A percentile compares a stretch with the other conserved stretches of the same genome.
These are phyloP conservation scores for Halotydeus destructor DNA, from an alignment of 1,140 invertebrate species.

Conservation along the genomic window DNA sequence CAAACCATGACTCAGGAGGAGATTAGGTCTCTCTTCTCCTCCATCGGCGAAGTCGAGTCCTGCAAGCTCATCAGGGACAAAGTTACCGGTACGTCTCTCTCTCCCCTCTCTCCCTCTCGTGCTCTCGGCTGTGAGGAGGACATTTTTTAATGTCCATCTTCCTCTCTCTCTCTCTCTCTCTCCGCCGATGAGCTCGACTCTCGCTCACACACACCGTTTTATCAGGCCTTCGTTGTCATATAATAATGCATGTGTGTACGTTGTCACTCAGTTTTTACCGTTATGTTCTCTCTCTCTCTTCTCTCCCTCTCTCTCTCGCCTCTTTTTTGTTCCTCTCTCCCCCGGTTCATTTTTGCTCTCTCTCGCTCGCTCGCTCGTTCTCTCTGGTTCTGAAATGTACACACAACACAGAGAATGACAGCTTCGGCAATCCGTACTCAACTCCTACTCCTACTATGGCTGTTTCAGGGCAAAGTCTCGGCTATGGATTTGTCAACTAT, in stretches of 20 bases:
- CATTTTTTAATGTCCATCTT: conserved; percentile 4
- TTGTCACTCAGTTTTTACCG: conserved; percentile 5
- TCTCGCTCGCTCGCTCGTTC: conserved; percentile 5
- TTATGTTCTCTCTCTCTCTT: conserved; percentile 15
- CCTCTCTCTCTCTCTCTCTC: not conserved
- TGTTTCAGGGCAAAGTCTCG: conserved; percentile 80
- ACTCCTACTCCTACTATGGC: conserved; percentile 1
- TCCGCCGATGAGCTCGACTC: too few relatives aligned
- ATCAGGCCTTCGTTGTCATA: too few relatives aligned
- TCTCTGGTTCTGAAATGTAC: too few relatives aligned
- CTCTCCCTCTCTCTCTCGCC: conserved; percentile 5
- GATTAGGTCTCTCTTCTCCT: conserved; percentile 86
- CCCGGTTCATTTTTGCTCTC: conserved; percentile 1
- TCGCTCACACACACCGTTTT: too few relatives aligned
- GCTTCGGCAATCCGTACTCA: too few relatives aligned
- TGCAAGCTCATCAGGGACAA: conserved; percentile 98
- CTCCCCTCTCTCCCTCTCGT: too few relatives aligned
- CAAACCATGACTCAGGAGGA: conserved; percentile 99
- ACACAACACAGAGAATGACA: too few relatives aligned
- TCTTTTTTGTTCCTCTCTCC: conserved; percentile 4
- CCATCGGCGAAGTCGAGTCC: conserved; percentile 94
- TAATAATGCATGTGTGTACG: too few relatives aligned
- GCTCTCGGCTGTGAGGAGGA: too few relatives aligned
- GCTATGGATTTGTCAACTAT: conserved; percentile 98
- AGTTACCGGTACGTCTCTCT: conserved; percentile 53